Percentiles rank a stretch among this genome's conserved stretches.
phyloP scores from a whole-genome alignment of 1,140 invertebrate genomes.

The Apis dorsata region DNA sequence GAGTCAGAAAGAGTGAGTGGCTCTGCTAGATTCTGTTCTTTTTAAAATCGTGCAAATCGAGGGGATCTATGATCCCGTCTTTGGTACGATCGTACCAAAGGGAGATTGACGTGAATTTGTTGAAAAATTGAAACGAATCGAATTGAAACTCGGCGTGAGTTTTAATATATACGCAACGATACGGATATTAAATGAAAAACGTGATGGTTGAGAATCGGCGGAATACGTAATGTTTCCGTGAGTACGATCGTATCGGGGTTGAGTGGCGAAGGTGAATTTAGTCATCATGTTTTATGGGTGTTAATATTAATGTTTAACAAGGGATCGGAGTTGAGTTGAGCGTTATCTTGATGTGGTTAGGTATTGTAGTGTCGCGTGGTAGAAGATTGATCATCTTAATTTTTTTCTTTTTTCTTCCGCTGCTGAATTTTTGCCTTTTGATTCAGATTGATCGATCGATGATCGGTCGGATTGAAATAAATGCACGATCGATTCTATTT shows the following conservation, averaged over 20 bases:
- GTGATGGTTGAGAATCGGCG: neutral
- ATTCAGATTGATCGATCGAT: neutral
- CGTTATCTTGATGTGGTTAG: neutral
- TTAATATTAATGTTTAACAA: neutral
- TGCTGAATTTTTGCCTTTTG: neutral
- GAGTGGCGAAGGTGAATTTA: constrained; percentile 2
- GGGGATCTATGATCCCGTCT: too few species aligned
- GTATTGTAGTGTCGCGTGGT: neutral
- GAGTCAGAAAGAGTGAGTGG: constrained; percentile 28
- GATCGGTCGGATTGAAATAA: neutral
- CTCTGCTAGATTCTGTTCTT: neutral
- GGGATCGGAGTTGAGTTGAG: neutral
- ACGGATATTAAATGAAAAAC: constrained; percentile 18
- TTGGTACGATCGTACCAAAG: too few species aligned
- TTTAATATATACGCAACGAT: neutral
- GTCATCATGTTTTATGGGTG: constrained; percentile 7
- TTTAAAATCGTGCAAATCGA: neutral
- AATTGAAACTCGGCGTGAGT: neutral
- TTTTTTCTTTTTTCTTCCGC: too few species aligned
- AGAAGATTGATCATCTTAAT: neutral
- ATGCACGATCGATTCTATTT: too few species aligned
- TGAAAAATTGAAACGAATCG: neutral
- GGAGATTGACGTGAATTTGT: neutral
- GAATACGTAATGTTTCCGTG: constrained; percentile 23
- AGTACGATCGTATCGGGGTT: neutral